phyloP scores from a whole-genome alignment of 2,888 invertebrate species.

The Elegia similella region DNA sequence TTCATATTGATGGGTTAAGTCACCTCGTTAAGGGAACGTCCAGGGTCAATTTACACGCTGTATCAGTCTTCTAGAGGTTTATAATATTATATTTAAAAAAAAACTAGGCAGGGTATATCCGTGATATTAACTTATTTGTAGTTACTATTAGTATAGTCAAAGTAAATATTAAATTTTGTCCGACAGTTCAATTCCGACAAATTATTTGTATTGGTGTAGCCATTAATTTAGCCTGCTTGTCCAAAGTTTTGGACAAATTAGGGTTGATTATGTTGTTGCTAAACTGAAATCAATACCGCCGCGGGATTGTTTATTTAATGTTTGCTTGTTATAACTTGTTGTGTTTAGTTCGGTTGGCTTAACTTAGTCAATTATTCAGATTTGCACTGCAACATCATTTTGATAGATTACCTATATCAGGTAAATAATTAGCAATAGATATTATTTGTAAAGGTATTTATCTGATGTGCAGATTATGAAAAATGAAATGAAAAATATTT shows the following conservation, averaged over 20 bases:
- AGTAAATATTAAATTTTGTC: background rate
- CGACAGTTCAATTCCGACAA: background rate
- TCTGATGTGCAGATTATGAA: too few species aligned
- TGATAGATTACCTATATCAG: slow-evolving; percentile 2
- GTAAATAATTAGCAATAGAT: too few species aligned
- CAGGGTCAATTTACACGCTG: too few species aligned
- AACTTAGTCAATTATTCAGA: slow-evolving; percentile 22
- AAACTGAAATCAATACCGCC: slow-evolving; percentile 66
- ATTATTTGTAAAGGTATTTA: too few species aligned
- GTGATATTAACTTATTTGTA: too few species aligned
- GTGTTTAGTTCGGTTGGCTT: slow-evolving; percentile 48
- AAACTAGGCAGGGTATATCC: too few species aligned
- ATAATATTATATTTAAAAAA: too few species aligned
- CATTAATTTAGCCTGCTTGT: slow-evolving; percentile 46
- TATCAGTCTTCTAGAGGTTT: too few species aligned
- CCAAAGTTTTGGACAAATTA: slow-evolving; percentile 62
- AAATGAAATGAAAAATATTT: too few species aligned
- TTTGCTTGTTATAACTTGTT: slow-evolving; percentile 58
- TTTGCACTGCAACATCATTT: slow-evolving; percentile 1
- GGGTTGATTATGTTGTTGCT: slow-evolving; percentile 66
- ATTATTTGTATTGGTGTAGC: slow-evolving; percentile 22
- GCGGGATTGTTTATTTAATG: slow-evolving; percentile 57
- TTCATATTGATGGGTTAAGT: too few species aligned
- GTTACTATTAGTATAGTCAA: background rate
- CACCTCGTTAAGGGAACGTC: too few species aligned